phyloP scores from a whole-genome alignment of 1,140 invertebrate genomes.

The Argopecten irradians region DNA sequence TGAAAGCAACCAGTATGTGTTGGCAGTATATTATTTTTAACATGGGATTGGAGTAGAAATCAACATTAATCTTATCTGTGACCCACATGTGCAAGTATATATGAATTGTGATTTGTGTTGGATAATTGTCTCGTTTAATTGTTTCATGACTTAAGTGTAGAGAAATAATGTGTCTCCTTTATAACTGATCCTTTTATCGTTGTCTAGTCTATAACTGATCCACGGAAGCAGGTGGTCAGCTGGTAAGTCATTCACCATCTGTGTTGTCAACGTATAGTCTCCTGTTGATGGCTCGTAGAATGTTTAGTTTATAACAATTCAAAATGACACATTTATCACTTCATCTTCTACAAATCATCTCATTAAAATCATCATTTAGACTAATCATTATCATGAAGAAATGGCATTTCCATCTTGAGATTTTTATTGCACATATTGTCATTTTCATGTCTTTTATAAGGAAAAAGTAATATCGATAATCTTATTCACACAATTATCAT shows the following conservation, averaged over 20 bases:
- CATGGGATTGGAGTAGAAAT: not conserved
- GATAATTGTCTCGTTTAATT: too few relatives aligned
- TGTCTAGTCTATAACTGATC: slow-evolving; percentile 15
- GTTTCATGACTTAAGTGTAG: too few relatives aligned
- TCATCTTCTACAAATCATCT: not conserved
- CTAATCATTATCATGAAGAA: not conserved
- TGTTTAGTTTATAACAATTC: slow-evolving; percentile 18
- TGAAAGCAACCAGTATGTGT: not conserved
- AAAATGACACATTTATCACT: not conserved
- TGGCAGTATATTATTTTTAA: not conserved
- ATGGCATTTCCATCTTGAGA: not conserved
- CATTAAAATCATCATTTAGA: too few relatives aligned
- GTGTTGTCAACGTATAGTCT: slow-evolving; percentile 21
- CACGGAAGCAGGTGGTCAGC: not conserved
- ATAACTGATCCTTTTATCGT: slow-evolving; percentile 8
- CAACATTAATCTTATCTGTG: not conserved
- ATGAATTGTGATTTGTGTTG: not conserved
- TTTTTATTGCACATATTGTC: not conserved
- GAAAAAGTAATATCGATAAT: not conserved
- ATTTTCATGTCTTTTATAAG: not conserved
- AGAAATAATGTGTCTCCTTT: slow-evolving; percentile 6
- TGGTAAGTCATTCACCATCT: slow-evolving; percentile 21
- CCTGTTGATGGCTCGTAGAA: slow-evolving; percentile 20
- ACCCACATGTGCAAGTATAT: not conserved
- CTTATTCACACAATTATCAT: not conserved